Base-by-base conservation (phyloP, 2,797 vertebrate species). In the Propithecus deckenii region DNA sequence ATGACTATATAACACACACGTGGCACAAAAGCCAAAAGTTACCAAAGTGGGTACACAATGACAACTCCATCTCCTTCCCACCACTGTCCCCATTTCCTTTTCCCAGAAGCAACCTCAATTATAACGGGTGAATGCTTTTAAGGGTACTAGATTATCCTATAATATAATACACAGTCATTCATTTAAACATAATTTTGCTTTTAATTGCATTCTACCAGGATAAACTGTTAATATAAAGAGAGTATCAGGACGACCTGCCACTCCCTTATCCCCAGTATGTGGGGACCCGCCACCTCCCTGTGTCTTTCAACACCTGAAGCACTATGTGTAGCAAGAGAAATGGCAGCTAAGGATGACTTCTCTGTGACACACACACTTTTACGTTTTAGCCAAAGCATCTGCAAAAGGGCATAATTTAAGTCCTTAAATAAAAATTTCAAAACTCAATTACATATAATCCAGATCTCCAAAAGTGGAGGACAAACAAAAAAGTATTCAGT, bases 381-480 rank as follows among this genome's bases (percentile, higher is more conserved):
- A 32, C 18, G 14, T 61, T 59, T 52, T 52, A 80, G 32, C 13
- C 50, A 69, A 52, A 72, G 20, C 46, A 72, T 50, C 18, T 14
- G 43, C 6, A 38, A 52, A n/a, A 46, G 61, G 38, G 30, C 28
- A 3, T 10, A 25, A 38, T 8, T 25, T 85, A 69, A 32, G 20
- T 25, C 41, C 65, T 43, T 18, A 32, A 84, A 72, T 50, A 23
- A 38, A 75, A 79, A 18, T 87, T 80, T 57, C 63, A 89, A 38
- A 52, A 43, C 23, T 17, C n/a, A 78, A 52, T 46, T 35, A 72
- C 6, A 75, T 23, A 25, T 41, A 84, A 50, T 28, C 4, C 30
- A 95, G 35, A 41, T 65, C 52, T 80, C 75, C 23, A 78, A 85
- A 93, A 86, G 43, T 35, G 3, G 28, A 83, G 13, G 38, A 74